phyloP scores from a whole-genome alignment of 2,113 vertebrate genomes.

The Pavo muticus region DNA sequence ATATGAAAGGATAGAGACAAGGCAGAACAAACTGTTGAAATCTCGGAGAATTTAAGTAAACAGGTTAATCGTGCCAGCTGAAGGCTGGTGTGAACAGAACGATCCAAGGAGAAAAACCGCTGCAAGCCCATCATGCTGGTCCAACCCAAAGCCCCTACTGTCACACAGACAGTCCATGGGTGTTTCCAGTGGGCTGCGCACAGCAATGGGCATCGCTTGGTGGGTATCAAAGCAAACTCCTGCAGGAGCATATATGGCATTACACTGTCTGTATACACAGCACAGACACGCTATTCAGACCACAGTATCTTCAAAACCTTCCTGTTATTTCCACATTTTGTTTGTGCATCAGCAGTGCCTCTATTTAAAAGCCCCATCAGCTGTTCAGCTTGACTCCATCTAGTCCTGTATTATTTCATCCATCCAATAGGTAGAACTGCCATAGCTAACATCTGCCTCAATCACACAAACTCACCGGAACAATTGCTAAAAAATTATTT shows the following conservation, averaged over 20 bases:
- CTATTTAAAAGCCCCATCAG: conserved; percentile 8
- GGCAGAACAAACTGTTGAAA: conserved; percentile 42
- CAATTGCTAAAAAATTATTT: conserved; percentile 62
- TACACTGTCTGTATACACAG: background rate
- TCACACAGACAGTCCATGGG: conserved; percentile 33
- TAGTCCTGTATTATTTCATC: no score
- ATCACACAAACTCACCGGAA: no score
- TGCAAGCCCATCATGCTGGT: background rate
- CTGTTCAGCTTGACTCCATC: background rate
- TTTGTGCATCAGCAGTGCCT: background rate
- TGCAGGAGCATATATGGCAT: background rate
- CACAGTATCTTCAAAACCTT: background rate
- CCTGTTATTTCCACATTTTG: background rate
- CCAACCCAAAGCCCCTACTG: conserved; percentile 32
- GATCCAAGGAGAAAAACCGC: background rate
- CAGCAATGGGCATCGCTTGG: conserved; percentile 27
- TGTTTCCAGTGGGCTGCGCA: conserved; percentile 39
- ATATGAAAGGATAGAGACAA: conserved; percentile 41
- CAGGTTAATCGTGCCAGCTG: conserved; percentile 16
- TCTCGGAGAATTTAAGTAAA: conserved; percentile 20
- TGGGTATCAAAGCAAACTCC: conserved; percentile 54
- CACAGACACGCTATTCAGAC: background rate
- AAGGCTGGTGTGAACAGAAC: background rate
- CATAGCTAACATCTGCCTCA: no score
- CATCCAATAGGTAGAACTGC: no score